phyloP scores from a whole-genome alignment of 2,113 vertebrate genomes.

The Empidonax alnorum region DNA sequence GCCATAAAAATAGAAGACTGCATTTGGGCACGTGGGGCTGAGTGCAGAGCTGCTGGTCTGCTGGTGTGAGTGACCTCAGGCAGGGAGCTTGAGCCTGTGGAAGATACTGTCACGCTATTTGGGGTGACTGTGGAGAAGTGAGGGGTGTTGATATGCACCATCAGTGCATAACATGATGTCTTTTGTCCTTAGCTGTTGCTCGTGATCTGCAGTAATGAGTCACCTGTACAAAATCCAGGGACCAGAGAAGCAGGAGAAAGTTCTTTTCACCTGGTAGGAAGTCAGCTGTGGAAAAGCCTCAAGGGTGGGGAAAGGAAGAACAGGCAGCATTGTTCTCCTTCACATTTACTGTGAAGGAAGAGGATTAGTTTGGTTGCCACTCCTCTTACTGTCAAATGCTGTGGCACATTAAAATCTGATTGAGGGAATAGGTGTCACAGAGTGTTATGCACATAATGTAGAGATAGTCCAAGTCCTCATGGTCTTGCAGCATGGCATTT shows the following conservation, averaged over 20 bases:
- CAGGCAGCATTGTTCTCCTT: not conserved
- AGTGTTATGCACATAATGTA: not conserved
- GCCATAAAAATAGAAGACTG: not conserved
- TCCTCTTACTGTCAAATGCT: not conserved
- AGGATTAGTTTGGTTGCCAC: not conserved
- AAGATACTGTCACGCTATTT: not conserved
- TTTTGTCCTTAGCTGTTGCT: not conserved
- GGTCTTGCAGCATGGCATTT: not conserved
- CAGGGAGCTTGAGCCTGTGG: not conserved
- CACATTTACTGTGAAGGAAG: not conserved
- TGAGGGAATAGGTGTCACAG: not conserved
- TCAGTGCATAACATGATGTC: not conserved
- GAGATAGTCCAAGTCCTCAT: not conserved
- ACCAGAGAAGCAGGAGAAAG: not conserved
- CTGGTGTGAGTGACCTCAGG: not conserved
- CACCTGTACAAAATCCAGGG: not conserved
- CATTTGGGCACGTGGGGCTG: not conserved
- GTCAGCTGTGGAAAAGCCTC: not conserved
- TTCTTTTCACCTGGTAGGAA: not conserved
- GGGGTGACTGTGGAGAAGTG: not conserved
- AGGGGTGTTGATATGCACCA: not conserved
- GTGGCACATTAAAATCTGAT: not conserved
- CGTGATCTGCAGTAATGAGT: not conserved
- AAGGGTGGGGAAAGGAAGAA: not conserved
- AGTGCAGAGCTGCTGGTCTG: not conserved